phyloP scores from a whole-genome alignment of 2,888 invertebrate species.

The Acrobasis consociella region DNA sequence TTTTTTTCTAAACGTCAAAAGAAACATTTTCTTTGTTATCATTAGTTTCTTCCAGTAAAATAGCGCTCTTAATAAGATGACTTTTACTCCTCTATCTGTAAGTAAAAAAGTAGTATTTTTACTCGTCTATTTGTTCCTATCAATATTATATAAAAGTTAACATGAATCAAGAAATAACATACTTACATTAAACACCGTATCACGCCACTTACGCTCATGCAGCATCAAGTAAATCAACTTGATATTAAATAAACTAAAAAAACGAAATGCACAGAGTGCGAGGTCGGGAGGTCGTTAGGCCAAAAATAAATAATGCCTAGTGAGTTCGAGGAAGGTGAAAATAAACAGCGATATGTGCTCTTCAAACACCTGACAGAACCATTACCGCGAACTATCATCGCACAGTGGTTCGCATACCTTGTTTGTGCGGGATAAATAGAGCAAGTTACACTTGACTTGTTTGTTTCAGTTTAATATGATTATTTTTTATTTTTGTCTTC shows the following conservation, averaged over 20 bases:
- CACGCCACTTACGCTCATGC: neutral
- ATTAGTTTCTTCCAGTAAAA: no score
- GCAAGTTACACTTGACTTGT: neutral
- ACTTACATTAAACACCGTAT: neutral
- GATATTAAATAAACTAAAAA: neutral
- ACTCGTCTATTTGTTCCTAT: no score
- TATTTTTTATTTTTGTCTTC: no score
- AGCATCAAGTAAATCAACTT: slow-evolving; percentile 1
- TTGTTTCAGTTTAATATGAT: neutral
- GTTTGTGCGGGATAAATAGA: slow-evolving; percentile 19
- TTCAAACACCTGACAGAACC: slow-evolving; percentile 71
- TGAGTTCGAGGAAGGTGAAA: slow-evolving; percentile 56
- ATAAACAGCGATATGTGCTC: slow-evolving; percentile 61
- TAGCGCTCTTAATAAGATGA: no score
- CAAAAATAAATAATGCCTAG: slow-evolving; percentile 54
- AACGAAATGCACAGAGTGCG: slow-evolving; percentile 27
- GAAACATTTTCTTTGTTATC: no score
- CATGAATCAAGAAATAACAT: no score
- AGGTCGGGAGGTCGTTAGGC: slow-evolving; percentile 41
- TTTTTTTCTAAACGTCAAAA: no score
- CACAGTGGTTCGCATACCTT: slow-evolving; percentile 42
- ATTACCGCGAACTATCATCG: slow-evolving; percentile 66
- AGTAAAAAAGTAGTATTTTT: no score
- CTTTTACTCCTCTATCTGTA: no score
- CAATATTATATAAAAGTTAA: no score